Evolutionary conservation across 1,140 invertebrate genomes (phyloP).

Genomic region (Anthonomus grandis): DNA sequence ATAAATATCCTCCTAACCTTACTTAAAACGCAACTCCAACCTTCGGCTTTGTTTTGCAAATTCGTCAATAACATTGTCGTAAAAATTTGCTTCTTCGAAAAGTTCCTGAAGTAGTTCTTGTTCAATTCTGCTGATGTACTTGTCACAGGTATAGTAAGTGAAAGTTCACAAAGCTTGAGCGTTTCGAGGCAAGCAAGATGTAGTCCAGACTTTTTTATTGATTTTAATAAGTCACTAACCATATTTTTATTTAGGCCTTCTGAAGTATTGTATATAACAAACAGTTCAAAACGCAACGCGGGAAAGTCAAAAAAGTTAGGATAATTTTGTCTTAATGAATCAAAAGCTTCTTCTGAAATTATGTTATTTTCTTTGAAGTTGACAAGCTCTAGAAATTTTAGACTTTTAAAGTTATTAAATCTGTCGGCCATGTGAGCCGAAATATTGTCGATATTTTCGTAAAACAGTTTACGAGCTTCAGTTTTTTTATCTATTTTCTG

Average conservation of each 20-base stretch:
- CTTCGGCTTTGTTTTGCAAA: no score
- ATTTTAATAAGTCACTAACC: not conserved
- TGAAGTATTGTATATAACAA: not conserved
- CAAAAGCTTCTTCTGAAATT: not conserved
- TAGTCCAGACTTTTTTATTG: not conserved
- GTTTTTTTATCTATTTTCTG: constrained; percentile 3
- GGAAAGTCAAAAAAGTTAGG: not conserved
- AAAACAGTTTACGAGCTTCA: constrained; percentile 1
- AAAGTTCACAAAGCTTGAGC: not conserved
- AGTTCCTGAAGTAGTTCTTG: no score
- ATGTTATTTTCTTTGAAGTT: not conserved
- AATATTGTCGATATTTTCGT: constrained; percentile 24
- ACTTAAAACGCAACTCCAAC: no score
- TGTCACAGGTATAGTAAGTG: no score
- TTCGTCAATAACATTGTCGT: no score
- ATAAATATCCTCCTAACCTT: no score
- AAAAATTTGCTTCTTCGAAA: no score
- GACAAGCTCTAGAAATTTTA: no score
- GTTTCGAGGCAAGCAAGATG: no score
- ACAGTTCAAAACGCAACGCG: not conserved
- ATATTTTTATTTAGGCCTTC: no score
- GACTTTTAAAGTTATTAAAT: no score
- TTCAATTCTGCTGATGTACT: no score
- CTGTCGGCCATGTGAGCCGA: constrained; percentile 8
- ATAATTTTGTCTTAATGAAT: not conserved